Conservation (phyloP, 1,140 invertebrate species). For the Danaus plexippus region DNA sequence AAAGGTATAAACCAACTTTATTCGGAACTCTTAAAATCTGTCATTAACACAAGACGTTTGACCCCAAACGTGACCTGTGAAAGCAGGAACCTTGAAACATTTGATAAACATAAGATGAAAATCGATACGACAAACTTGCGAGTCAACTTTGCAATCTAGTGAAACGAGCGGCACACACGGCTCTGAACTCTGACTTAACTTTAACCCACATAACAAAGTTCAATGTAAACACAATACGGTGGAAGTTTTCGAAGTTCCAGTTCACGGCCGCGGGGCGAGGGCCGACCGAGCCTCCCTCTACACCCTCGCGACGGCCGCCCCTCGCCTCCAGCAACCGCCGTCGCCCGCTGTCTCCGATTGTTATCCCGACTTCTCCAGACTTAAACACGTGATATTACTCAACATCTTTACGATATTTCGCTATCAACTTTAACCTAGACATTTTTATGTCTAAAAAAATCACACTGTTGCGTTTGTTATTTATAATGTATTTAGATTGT, state of each 20-base stretch:
- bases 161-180: slow-evolving; percentile 60
- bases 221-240: slow-evolving; percentile 70
- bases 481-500: too few species aligned
- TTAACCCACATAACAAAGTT: slow-evolving; percentile 72
- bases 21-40: too few species aligned
- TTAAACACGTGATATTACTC: too few species aligned
- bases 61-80: slow-evolving; percentile 21
- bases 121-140: slow-evolving; percentile 64
- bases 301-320: slow-evolving; percentile 25
- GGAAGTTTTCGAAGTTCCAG: slow-evolving; percentile 65
- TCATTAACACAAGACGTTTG: slow-evolving; percentile 2
- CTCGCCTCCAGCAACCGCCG: slow-evolving; percentile 13
- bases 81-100: slow-evolving; percentile 59
- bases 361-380: slow-evolving; percentile 21
- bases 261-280: slow-evolving; percentile 59
- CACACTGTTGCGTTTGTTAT: too few species aligned
- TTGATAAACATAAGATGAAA: slow-evolving; percentile 66
- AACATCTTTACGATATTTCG: too few species aligned
- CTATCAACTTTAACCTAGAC: too few species aligned
- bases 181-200: slow-evolving; percentile 67
- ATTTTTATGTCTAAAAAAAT: too few species aligned
- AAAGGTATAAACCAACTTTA: too few species aligned
- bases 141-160: slow-evolving; percentile 64
- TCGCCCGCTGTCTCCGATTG: slow-evolving; percentile 13
- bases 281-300: slow-evolving; percentile 23